Conservation (phyloP, 2,888 invertebrate species). For the Lycaena phlaeas region DNA sequence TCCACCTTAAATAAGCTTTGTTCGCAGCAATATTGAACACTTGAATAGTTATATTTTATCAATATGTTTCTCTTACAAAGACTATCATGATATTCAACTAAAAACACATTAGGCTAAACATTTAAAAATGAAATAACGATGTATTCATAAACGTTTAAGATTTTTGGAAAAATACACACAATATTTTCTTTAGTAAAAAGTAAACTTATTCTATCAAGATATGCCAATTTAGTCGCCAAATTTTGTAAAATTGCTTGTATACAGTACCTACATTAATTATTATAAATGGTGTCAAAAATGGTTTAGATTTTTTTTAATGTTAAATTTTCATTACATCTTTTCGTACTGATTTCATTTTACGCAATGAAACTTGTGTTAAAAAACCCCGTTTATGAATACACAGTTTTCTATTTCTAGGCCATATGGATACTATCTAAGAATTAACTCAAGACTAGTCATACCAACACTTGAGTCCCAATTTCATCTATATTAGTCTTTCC, state of each 20-base stretch:
- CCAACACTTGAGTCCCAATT: slow-evolving; percentile 60
- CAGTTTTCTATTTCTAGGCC: background rate
- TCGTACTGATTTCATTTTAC: no score
- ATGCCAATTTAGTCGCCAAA: no score
- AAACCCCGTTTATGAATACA: background rate
- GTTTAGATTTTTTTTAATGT: no score
- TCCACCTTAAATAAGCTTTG: slow-evolving; percentile 58
- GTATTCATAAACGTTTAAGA: background rate
- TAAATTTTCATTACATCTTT: no score
- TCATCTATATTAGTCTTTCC: slow-evolving; percentile 50
- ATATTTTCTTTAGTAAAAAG: no score
- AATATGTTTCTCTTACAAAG: background rate
- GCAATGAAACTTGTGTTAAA: background rate
- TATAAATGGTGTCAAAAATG: no score
- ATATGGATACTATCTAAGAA: slow-evolving; percentile 3
- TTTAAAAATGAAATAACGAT: background rate
- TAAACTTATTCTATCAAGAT: no score
- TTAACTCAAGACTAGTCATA: slow-evolving; percentile 12
- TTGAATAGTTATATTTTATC: slow-evolving; percentile 18
- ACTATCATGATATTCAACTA: background rate
- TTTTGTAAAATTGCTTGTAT: no score
- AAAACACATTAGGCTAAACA: background rate
- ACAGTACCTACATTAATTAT: no score
- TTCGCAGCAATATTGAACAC: slow-evolving; percentile 46
- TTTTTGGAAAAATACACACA: no score